phyloP scores from a whole-genome alignment of 2,113 vertebrate genomes.

The Crotalus viridis region DNA sequence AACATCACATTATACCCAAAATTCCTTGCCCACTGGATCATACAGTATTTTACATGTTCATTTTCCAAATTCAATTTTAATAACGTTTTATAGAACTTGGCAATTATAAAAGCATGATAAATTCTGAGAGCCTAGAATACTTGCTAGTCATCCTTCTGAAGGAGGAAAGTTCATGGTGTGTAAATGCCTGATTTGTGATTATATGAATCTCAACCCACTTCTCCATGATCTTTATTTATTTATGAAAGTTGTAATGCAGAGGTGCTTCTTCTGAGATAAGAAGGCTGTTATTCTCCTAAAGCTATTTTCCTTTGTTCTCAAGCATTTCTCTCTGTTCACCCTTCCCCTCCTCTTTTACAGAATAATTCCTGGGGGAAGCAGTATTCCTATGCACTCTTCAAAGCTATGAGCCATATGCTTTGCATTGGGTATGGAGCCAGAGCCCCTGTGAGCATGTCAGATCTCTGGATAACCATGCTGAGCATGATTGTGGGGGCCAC shows the following conservation, averaged over 20 bases:
- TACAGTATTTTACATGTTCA: too few relatives aligned
- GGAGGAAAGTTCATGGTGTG: background rate
- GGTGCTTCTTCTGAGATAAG: conserved; percentile 47
- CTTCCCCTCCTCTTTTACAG: conserved; percentile 71
- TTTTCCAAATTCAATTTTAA: too few relatives aligned
- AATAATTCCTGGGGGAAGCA: conserved; percentile 99
- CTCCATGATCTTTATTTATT: conserved; percentile 13
- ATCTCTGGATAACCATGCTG: conserved; percentile 99
- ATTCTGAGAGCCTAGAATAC: background rate
- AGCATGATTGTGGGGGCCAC: conserved; percentile 99
- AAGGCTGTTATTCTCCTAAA: conserved; percentile 46
- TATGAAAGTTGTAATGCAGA: conserved; percentile 49
- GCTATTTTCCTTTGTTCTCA: conserved; percentile 10
- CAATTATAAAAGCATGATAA: background rate
- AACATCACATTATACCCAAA: too few relatives aligned
- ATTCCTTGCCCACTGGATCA: too few relatives aligned
- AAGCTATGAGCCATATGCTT: conserved; percentile 99
- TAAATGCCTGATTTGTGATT: background rate
- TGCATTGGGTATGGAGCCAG: conserved; percentile 97
- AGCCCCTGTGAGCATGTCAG: conserved; percentile 96
- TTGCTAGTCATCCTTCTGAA: background rate
- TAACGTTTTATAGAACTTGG: too few relatives aligned
- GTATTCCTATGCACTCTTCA: conserved; percentile 98
- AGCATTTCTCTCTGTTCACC: background rate
- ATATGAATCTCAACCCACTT: background rate